phyloP scores from a whole-genome alignment of 2,888 invertebrate genomes.

The Pseudolycoriella hygida region DNA sequence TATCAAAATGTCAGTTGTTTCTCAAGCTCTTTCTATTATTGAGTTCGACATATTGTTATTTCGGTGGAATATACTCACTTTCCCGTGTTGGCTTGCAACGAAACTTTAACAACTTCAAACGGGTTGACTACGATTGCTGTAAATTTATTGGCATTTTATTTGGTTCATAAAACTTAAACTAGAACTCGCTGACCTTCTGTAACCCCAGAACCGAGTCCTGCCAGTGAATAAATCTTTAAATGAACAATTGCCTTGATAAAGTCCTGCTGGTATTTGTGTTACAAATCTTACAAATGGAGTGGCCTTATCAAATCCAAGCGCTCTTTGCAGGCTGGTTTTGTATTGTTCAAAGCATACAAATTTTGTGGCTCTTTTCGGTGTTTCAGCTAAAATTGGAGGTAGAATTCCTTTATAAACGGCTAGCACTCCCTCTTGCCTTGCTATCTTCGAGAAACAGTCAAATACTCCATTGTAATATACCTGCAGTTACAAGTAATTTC shows the following conservation, averaged over 20 bases:
- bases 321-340: slow-evolving; percentile 49
- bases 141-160: not conserved
- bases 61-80: slow-evolving; percentile 19
- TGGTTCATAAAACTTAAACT: not conserved
- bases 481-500: too few species aligned
- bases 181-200: slow-evolving; percentile 61
- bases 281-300: slow-evolving; percentile 50
- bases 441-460: slow-evolving; percentile 84
- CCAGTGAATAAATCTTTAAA: slow-evolving; percentile 63
- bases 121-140: slow-evolving; percentile 70
- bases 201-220: slow-evolving; percentile 75
- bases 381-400: slow-evolving; percentile 85
- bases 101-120: slow-evolving; percentile 93
- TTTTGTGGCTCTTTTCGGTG: slow-evolving; percentile 87
- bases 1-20: too few species aligned
- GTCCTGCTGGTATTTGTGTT: not conserved
- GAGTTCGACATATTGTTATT: too few species aligned
- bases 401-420: slow-evolving; percentile 89
- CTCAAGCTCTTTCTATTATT: too few species aligned
- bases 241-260: not conserved
- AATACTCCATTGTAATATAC: slow-evolving; percentile 55
- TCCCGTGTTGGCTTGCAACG: slow-evolving; percentile 56
- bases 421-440: slow-evolving; percentile 59
- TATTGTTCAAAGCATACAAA: slow-evolving; percentile 91
- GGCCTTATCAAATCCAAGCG: slow-evolving; percentile 56